Evolutionary conservation across 2,113 vertebrate genomes (phyloP), one percentile per base, ranked within the genome.

Genomic region (Gasterosteus nipponicus): DNA sequence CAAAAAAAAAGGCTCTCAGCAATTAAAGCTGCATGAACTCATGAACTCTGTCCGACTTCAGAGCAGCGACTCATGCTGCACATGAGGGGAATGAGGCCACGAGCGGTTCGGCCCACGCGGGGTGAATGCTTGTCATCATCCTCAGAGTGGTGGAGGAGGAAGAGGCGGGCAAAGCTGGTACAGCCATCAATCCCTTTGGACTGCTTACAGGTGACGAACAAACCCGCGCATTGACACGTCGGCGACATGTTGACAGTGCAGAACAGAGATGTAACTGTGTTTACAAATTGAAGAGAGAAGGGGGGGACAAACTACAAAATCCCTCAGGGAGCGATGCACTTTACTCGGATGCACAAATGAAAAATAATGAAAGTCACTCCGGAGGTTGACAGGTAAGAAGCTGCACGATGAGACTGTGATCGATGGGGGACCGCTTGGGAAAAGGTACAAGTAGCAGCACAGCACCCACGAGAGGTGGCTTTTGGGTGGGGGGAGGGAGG

Each of bases 21-120:
- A 80, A 94, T 95, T 93, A 93, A 95, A 91, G 81, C 90, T 93
- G 88, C 91, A 93, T 94, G 91, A 93, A 93, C 80, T 83, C 33
- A 12, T 93, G 93, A 94, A 91, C 93, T 92, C 82, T 47, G 72
- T 26, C 53, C 92, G 93, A 93, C 91, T 89, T 79, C 56, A 60
- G 80, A 84, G 75, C 80, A 41, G 67, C 10, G 69, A 76, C 70
- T 70, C 26, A 73, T 11, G 22, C 12, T 56, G 9, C 59, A 63
- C 56, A 47, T 82, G 38, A 42, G 44, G 56, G 15, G 19, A 44
- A 69, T 8, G 49, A 66, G 70, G 44, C 39, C 5, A 35, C 42
- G 64, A 42, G 72, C 35, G 62, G 56, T 15, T 3, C 22, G 76
- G 77, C 59, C 75, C 57, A 64, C 49, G 59, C 1, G 0, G 82